Evolutionary conservation across 1,140 invertebrate species (phyloP).

Genomic region (Magallana ariakensis): DNA sequence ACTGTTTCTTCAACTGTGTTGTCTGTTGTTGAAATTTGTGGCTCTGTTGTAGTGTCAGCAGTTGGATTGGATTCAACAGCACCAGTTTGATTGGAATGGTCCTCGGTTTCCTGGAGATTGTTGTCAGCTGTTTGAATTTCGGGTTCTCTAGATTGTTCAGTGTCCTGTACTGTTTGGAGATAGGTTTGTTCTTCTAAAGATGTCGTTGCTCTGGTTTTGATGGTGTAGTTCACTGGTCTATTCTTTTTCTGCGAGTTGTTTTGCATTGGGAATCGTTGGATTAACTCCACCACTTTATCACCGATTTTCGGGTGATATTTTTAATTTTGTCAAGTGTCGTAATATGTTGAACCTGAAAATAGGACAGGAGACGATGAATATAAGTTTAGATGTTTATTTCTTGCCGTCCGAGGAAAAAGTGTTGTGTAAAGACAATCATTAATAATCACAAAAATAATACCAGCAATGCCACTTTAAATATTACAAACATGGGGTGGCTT

Average conservation of each 20-base stretch:
- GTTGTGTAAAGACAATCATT: too few species aligned
- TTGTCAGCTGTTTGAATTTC: background rate
- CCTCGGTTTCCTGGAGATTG: background rate
- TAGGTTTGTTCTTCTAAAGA: background rate
- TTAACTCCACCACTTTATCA: background rate
- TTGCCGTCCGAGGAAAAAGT: too few species aligned
- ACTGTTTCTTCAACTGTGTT: too few species aligned
- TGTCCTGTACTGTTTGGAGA: background rate
- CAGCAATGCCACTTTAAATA: too few species aligned
- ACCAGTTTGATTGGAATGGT: too few species aligned
- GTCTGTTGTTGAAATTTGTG: too few species aligned
- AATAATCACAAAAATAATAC: too few species aligned
- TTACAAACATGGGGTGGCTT: too few species aligned
- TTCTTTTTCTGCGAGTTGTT: background rate
- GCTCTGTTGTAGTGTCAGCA: too few species aligned
- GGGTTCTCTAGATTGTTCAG: background rate
- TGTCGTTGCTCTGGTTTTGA: background rate
- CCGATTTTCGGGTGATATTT: background rate
- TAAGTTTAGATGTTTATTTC: constrained; percentile 34
- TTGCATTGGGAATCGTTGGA: background rate
- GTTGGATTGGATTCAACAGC: too few species aligned
- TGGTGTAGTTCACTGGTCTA: background rate
- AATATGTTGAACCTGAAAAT: background rate
- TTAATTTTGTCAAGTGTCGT: background rate
- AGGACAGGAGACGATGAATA: background rate